A percentile compares a stretch with the other conserved stretches of the same genome.
These are phyloP conservation scores for Cottus gobio DNA, from an alignment of 2,113 vertebrate genomes.

Conservation along the genomic window DNA sequence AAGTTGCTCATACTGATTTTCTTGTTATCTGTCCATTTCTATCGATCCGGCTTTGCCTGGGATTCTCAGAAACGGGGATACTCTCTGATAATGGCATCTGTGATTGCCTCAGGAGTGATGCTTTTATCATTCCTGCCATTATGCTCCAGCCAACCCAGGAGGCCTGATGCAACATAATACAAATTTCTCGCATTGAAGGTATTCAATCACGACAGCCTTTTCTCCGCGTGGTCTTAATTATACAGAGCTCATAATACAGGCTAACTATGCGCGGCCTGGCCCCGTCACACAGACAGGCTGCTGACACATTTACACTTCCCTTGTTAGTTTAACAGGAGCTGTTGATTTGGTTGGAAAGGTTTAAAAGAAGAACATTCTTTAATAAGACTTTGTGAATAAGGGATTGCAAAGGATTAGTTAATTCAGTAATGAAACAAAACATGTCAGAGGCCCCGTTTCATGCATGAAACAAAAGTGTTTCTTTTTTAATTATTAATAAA, in stretches of 20 bases:
- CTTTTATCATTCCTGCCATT: constrained; percentile 25
- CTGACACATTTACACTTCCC: constrained; percentile 7
- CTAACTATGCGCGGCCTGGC: not conserved
- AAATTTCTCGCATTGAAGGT: not conserved
- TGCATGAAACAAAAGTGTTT: constrained; percentile 5
- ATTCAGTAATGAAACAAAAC: constrained; percentile 22
- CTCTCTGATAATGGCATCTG: constrained; percentile 34
- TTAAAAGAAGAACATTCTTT: too few relatives aligned
- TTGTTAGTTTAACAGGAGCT: not conserved
- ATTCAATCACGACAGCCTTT: not conserved
- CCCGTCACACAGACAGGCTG: not conserved
- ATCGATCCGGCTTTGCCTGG: constrained; percentile 11
- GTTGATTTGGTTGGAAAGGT: constrained; percentile 3
- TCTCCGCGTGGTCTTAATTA: constrained; percentile 13
- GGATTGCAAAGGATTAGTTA: constrained; percentile 30
- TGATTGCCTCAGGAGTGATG: constrained; percentile 24
- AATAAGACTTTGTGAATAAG: not conserved
- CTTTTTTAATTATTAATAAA: not conserved
- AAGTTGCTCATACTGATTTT: constrained; percentile 4
- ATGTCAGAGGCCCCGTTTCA: not conserved
- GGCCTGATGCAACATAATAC: constrained; percentile 4
- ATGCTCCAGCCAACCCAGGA: constrained; percentile 1
- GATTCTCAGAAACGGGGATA: constrained; percentile 2
- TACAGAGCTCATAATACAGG: not conserved
- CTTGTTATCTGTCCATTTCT: constrained; percentile 29